Evolutionary conservation across 2,888 invertebrate genomes (phyloP), one percentile per base, ranked within the genome.

Genomic region (Ophonus ardosiacus): DNA sequence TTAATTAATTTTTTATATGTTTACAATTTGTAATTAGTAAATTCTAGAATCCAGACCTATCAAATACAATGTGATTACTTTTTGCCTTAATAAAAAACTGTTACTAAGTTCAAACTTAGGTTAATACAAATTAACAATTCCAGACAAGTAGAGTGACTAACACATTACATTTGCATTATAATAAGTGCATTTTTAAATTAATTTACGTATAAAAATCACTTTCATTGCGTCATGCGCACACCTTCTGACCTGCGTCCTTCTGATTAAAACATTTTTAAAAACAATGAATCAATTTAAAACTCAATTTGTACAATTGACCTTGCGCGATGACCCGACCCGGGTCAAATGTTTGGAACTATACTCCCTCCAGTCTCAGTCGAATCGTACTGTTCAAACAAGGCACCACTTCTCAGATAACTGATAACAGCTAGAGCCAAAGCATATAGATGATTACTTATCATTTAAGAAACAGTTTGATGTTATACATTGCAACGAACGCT

Each of bases 231-330:
- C 59, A 59, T 59, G n/a, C 40, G 61, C 10, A 13, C 63, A 84
- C 78, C 84, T 84, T 38, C n/a, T 78, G 84, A 84, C 78, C 84
- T 56, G 15, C 78, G 83, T 21, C 6, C 43, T 40, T 24, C 84
- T 84, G 61, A 78, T 84, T 78, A 78, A 84, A 84, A 76, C 43
- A 84, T 78, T 43, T 84, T 76, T 84, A 78, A 84, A 38, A 84
- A 59, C 82, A 84, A 43, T 84, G 31, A 84, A 78, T 63, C 84
- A 84, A 84, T 84, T 84, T 78, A 84, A 71, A 61, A 78, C 65
- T 65, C 65, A 84, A 84, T 84, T 84, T 71, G 78, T 84, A 56
- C 65, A 84, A 84, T 84, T 84, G 84, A 84, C 84, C 78, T 84
- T 84, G 84, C 63, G 43, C 65, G 43, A 31, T 78, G 84, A 84